Base-by-base conservation (phyloP, 2,888 invertebrate species). In the Chrysopilus asiliformis region DNA sequence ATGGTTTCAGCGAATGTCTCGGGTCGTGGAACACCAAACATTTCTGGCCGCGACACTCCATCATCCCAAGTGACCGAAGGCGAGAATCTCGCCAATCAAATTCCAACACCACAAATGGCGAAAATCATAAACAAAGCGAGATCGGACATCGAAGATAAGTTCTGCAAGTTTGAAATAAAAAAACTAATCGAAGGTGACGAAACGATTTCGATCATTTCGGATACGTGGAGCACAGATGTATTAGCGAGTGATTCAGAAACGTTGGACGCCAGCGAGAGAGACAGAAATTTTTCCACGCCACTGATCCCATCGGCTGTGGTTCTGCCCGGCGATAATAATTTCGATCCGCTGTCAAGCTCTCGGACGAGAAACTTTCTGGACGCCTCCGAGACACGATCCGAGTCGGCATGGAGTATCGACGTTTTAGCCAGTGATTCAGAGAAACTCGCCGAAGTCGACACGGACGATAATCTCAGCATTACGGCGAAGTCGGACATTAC, bases 211-310 rank as follows among this genome's bases (percentile, higher is more conserved):
- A 79, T 95, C 53, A 93, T 97, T 49, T 93, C 93, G 31, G 97
- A 98, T 60, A 94, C 94, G 1, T 97, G 97, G 97, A 93, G 93
- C 48, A 97, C 97, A 1, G 97, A 97, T 63, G 97, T 97, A 31
- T 64, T 95, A 38, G 94, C 94, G 0, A 93, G 91, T 37, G 97
- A 97, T 63, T 91, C 90, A 9, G 97, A 97, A 65, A 85, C 85
- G 13, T 74, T 90, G 28, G 93, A 91, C 46, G 80, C 80, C 45
- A 72, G 72, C 16, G 79, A 80, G 47, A 70, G 76, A 29, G 70
- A 65, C 42, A 52, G 65, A 3, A 66, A 60, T 39, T 63, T 66
- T 42, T 60, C 65, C 8, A 64, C 66, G 0, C 65, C 66, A 0
- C 49, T 66, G 1, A 64, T 65, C 43, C 63, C 65, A 2, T 58